Conservation (phyloP, 2,113 vertebrate species). For the Labeo rohita region DNA sequence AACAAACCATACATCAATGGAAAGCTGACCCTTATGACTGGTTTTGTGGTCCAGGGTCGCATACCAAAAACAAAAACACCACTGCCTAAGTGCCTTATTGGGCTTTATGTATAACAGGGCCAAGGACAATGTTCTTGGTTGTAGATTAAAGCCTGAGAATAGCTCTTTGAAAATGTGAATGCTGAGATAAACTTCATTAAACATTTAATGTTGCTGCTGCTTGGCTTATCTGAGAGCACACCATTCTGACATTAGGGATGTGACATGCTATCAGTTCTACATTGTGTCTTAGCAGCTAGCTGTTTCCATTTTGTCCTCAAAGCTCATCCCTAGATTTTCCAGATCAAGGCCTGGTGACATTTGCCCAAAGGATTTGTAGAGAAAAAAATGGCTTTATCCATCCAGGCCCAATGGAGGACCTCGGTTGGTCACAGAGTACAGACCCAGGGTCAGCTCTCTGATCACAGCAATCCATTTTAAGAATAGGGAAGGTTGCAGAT, state of each 20-base stretch:
- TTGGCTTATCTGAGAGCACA: neutral
- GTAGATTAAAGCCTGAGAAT: neutral
- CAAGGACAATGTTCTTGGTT: neutral
- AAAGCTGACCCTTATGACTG: too few relatives aligned
- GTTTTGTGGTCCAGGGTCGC: too few relatives aligned
- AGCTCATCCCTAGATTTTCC: slow-evolving; percentile 32
- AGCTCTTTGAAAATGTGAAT: neutral
- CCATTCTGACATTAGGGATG: neutral
- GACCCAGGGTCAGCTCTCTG: slow-evolving; percentile 20
- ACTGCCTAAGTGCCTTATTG: neutral
- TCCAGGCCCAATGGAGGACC: neutral
- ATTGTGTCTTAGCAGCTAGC: neutral
- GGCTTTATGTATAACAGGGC: neutral
- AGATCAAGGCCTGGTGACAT: slow-evolving; percentile 31
- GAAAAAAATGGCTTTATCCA: neutral
- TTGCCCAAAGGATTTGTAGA: slow-evolving; percentile 11
- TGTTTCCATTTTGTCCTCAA: neutral
- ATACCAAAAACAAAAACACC: neutral
- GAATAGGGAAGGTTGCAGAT: slow-evolving; percentile 32
- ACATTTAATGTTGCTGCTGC: slow-evolving; percentile 11
- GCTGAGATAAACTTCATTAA: slow-evolving; percentile 24
- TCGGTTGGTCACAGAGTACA: neutral
- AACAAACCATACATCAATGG: too few relatives aligned
- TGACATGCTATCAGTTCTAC: neutral
- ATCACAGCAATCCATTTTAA: slow-evolving; percentile 40